Base-by-base conservation (phyloP, 2,113 vertebrate species). In the Calonectris borealis region DNA sequence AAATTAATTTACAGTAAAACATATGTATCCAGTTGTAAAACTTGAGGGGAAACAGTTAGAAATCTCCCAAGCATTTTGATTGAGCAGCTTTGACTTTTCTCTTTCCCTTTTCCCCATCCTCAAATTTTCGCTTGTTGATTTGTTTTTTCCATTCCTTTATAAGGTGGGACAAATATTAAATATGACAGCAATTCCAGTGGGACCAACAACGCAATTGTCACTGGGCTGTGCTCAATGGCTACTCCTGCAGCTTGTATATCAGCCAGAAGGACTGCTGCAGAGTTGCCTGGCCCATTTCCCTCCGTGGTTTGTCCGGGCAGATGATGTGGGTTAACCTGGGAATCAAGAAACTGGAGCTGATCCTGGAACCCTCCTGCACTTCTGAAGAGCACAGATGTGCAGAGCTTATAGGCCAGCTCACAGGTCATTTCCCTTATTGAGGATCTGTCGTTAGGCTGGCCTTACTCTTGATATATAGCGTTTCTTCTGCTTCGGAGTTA, bases 401-500 rank as follows among this genome's bases (percentile, higher is more conserved):
- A 77, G 38, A 83, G 60, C 71, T 83, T 58, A 48, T 9, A 69
- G 82, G 40, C 36, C 71, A 88, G 46, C 93, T 62, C 71, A 55
- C 18, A 88, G 89, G 76, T 87, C 54, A 62, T 93, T 85, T 70
- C 58, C 58, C 51, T 89, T 40, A 72, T 4, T 86, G 77, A 57
- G 57, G 57, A 52, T 69, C 77, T 95, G 92, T 94, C 46, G 0
- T 95, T 94, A 91, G 40, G 32, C 52, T 87, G 46, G 49, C 46
- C 44, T 79, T 85, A 46, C 17, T 69, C 57, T 49, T 93, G 86
- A 95, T 85, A 61, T 83, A 96, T 87, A 19, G 2, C 5, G 9
- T 95, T 91, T 62, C 85, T 97, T 70, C 85, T 96, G 48, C 66
- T 96, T 94, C 13, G 6, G 79, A 70, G 84, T 97, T 97, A 93